A percentile compares a stretch with the other conserved stretches of the same genome.
phyloP scores from a whole-genome alignment of 2,797 vertebrate species.

The Melanotaenia trifasciata region DNA sequence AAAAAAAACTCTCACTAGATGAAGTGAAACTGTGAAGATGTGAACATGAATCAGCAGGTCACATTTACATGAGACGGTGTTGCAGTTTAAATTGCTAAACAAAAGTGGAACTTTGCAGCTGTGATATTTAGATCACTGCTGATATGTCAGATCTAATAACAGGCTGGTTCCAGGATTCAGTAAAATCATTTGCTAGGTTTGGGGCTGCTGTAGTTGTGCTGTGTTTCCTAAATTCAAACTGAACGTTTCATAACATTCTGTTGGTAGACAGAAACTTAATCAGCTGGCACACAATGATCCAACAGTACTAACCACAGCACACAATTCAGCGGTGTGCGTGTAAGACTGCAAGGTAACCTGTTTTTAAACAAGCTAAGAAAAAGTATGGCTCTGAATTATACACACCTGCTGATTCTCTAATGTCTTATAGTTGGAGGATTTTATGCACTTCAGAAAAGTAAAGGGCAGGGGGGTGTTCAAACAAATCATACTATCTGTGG shows the following conservation, averaged over 20 bases:
- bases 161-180: too few species aligned
- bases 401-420: not conserved
- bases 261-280: not conserved
- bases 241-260: not conserved
- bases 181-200: not conserved
- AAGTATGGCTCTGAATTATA: not conserved
- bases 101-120: not conserved
- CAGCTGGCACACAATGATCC: not conserved
- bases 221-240: not conserved
- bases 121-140: not conserved
- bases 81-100: too few species aligned
- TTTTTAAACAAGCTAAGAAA: not conserved
- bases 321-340: not conserved
- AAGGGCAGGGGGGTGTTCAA: not conserved
- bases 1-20: not conserved
- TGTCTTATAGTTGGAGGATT: not conserved
- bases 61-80: not conserved
- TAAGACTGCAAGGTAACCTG: not conserved
- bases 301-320: not conserved
- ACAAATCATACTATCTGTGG: too few species aligned
- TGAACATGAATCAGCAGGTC: not conserved
- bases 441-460: not conserved
- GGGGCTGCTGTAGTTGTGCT: not conserved
- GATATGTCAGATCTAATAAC: not conserved
- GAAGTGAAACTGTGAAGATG: not conserved